Evolutionary conservation across 2,113 vertebrate genomes (phyloP), one percentile per base, ranked within the genome.

Genomic region (Periophthalmodon schlosseri): DNA sequence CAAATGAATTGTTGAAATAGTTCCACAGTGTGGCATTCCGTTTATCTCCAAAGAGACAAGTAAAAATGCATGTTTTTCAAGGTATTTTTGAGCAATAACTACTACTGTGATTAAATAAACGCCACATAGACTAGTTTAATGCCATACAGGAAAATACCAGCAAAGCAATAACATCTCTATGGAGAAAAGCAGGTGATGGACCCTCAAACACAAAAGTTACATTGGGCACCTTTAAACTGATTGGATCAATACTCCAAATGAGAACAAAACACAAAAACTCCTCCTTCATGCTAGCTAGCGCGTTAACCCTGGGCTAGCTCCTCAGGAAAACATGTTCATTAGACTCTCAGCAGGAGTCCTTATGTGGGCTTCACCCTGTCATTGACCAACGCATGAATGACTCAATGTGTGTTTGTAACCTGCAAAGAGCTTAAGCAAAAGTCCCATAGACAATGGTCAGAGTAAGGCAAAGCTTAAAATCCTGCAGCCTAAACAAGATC

Each of bases 401-500:
- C 84, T 88, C 79, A 87, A 85, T 82, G 87, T 90, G 89, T 77
- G 85, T 91, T 87, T 86, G 85, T 81, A 86, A 88, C 87, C 86
- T 86, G 81, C 39, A 9, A 61, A 83, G 72, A 81, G 76, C 77
- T 88, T 77, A 79, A 84, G 72, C 81, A 85, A 88, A 77, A 80
- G 63, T 74, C 58, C 16, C 49, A 61, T 73, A 83, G 86, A 91
- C 89, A 91, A 91, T 84, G 54, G 81, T 10, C 81, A 80, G 21
- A 75, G 73, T 57, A 69, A 83, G 83, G 84, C 86, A 83, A 87
- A 89, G 86, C 83, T 68, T 70, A 72, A 52, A 54, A 82, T 86
- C 82, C 81, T 79, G 84, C 85, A 85, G 76, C 88, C 86, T 68
- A 91, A 90, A 91, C 85, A 91, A 88, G 88, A 92, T 90, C 76